A percentile compares a stretch with the other conserved stretches of the same genome.
Evolutionary conservation across 23 tunicate genomes (phyloP).

Genomic region (Styela clava): DNA sequence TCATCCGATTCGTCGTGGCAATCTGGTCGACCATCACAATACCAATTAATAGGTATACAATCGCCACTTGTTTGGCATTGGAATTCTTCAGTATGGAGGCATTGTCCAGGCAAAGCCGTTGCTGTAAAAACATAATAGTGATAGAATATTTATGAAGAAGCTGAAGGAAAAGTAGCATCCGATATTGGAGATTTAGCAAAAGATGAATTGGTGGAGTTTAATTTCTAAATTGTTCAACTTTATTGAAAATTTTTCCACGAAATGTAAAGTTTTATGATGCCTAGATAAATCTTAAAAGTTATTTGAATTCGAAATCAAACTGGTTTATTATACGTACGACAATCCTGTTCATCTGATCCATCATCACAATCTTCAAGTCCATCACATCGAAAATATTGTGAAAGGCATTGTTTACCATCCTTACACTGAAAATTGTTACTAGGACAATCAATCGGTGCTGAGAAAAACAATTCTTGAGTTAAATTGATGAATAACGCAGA

Average conservation of each 20-base stretch:
- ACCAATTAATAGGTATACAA: slow-evolving; percentile 71
- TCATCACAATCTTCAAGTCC: slow-evolving; percentile 68
- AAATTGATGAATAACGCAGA: background rate
- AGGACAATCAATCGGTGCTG: slow-evolving; percentile 52
- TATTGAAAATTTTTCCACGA: no score
- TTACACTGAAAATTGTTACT: slow-evolving; percentile 42
- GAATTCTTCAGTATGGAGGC: slow-evolving; percentile 48
- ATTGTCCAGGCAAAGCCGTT: slow-evolving; percentile 61
- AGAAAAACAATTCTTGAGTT: background rate
- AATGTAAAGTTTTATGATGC: no score
- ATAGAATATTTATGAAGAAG: no score
- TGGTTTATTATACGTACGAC: slow-evolving; percentile 76
- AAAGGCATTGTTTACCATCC: slow-evolving; percentile 41
- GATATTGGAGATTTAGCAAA: background rate
- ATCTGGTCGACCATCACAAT: slow-evolving; percentile 71
- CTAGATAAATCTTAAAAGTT: no score
- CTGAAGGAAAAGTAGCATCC: no score
- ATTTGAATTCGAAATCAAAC: no score
- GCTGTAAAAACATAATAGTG: slow-evolving; percentile 36
- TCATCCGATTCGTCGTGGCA: slow-evolving; percentile 88
- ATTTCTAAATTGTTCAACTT: no score
- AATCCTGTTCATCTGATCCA: slow-evolving; percentile 76
- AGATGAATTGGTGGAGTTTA: no score
- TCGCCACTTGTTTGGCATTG: slow-evolving; percentile 71
- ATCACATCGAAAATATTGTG: slow-evolving; percentile 50